phyloP scores from a whole-genome alignment of 2,888 invertebrate genomes.

The Harpalus rubripes region DNA sequence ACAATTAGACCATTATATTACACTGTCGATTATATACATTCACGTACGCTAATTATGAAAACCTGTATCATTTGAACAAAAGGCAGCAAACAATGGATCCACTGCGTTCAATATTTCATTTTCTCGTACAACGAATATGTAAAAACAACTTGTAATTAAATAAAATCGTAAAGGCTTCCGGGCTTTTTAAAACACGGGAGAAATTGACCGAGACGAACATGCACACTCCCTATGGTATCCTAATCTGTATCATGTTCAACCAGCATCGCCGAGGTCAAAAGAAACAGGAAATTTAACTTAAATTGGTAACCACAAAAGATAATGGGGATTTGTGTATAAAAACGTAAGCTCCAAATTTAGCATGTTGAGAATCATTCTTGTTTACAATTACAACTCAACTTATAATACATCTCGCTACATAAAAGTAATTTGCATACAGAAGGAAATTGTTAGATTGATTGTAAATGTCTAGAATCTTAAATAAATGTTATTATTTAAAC shows the following conservation, averaged over 20 bases:
- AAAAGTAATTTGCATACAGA: too few species aligned
- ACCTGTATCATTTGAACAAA: constrained; percentile 39
- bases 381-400: too few species aligned
- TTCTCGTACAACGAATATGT: constrained; percentile 28
- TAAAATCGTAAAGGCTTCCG: constrained; percentile 54
- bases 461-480: too few species aligned
- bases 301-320: background rate
- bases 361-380: too few species aligned
- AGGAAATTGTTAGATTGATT: too few species aligned
- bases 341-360: too few species aligned
- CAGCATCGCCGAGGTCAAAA: background rate
- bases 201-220: constrained; percentile 49
- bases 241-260: background rate
- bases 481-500: too few species aligned
- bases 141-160: constrained; percentile 53
- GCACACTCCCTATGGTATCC: constrained; percentile 11
- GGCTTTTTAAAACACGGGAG: constrained; percentile 42
- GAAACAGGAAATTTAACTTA: background rate
- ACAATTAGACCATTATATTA: constrained; percentile 39
- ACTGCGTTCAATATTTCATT: constrained; percentile 26
- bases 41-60: constrained; percentile 40
- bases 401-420: too few species aligned
- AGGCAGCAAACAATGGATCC: constrained; percentile 21
- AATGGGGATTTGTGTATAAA: background rate
- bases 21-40: constrained; percentile 18